A percentile compares a stretch with the other conserved stretches of the same genome.
Evolutionary conservation across 2,888 invertebrate species (phyloP).

Genomic region (Drosophila paranaensis): DNA sequence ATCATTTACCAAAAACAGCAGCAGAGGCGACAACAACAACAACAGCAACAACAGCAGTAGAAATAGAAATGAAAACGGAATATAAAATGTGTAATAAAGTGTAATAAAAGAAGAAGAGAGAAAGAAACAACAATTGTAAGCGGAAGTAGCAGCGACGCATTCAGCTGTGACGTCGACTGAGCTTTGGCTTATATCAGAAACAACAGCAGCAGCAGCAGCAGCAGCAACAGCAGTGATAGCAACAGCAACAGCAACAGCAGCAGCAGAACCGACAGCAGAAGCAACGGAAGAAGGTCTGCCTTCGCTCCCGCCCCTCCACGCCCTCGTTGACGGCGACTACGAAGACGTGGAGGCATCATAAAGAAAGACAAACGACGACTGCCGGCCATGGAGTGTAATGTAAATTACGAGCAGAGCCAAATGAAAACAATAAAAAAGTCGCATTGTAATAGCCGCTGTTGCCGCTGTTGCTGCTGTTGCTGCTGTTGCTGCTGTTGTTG

Average conservation of each 20-base stretch:
- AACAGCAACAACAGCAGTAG: conserved; percentile 37
- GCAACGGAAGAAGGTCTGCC: conserved; percentile 38
- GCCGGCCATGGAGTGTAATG: conserved; percentile 65
- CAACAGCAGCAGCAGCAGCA: conserved; percentile 19
- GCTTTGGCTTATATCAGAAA: conserved; percentile 64
- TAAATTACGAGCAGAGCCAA: conserved; percentile 70
- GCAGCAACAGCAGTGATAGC: conserved; percentile 2
- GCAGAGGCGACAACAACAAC: conserved; percentile 40
- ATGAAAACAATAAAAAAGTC: conserved; percentile 64
- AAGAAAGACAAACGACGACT: conserved; percentile 72
- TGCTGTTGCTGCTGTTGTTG: conserved; percentile 23
- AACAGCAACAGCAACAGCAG: conserved; percentile 7
- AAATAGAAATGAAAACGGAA: conserved; percentile 65
- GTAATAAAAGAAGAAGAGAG: conserved; percentile 46
- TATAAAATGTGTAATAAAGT: conserved; percentile 71
- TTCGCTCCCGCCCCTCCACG: not conserved
- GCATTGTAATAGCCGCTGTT: conserved; percentile 8
- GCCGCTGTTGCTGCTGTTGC: not conserved
- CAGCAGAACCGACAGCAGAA: not conserved
- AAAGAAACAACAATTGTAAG: conserved; percentile 58
- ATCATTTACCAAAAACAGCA: conserved; percentile 67
- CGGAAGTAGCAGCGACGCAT: conserved; percentile 76
- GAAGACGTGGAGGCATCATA: conserved; percentile 52
- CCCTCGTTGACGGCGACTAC: conserved; percentile 7
- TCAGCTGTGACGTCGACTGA: conserved; percentile 71